phyloP scores from a whole-genome alignment of 2,888 invertebrate genomes.

The Zelleria hepariella region DNA sequence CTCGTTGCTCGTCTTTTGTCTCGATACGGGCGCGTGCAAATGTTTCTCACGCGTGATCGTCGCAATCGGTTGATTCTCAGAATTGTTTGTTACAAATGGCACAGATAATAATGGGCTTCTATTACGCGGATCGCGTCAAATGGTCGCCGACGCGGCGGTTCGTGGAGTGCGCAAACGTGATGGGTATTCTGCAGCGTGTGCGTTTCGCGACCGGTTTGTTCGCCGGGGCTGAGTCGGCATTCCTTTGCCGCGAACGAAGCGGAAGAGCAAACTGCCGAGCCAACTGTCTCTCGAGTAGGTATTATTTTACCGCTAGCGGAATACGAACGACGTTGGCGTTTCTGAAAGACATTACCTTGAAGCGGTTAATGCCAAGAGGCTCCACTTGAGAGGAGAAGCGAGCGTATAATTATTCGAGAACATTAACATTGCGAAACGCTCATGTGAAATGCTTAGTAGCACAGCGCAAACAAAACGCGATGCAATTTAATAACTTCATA shows the following conservation, averaged over 20 bases:
- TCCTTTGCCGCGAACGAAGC: slow-evolving; percentile 35
- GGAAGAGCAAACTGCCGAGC: slow-evolving; percentile 27
- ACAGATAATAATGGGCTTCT: slow-evolving; percentile 4
- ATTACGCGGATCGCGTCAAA: slow-evolving; percentile 2
- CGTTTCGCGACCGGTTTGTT: slow-evolving; percentile 17
- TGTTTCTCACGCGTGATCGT: slow-evolving; percentile 20
- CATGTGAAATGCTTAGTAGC: not conserved
- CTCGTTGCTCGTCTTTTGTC: slow-evolving; percentile 31
- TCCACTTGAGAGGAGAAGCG: not conserved
- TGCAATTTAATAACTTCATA: not conserved
- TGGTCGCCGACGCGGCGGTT: not conserved
- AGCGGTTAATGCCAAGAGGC: not conserved
- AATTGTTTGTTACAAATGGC: slow-evolving; percentile 7
- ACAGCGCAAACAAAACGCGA: not conserved
- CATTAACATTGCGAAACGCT: not conserved
- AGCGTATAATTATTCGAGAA: not conserved
- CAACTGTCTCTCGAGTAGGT: slow-evolving; percentile 29
- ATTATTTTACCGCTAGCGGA: slow-evolving; percentile 12
- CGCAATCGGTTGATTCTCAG: slow-evolving; percentile 16
- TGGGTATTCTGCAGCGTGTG: slow-evolving; percentile 6
- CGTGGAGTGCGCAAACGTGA: not conserved
- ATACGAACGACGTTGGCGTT: slow-evolving; percentile 8
- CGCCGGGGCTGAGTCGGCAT: slow-evolving; percentile 33
- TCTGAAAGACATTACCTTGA: not conserved
- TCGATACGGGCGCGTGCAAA: slow-evolving; percentile 10